Percentiles rank a stretch among this genome's conserved stretches.
These are phyloP conservation scores for Mallotus villosus DNA, from an alignment of 2,797 vertebrate genomes.

Conservation along the genomic window DNA sequence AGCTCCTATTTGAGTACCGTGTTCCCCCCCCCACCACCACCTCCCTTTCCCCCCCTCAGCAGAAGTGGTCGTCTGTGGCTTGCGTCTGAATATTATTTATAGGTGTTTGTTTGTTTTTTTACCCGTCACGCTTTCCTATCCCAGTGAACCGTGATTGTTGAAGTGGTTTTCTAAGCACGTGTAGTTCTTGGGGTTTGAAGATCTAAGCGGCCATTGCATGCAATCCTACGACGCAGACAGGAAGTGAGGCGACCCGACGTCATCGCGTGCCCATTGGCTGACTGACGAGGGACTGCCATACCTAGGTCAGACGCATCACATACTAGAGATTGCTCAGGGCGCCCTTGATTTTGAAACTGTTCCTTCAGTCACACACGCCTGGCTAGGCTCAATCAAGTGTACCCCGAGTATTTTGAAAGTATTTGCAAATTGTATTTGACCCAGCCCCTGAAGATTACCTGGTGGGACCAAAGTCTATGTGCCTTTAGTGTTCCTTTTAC, in stretches of 20 bases:
- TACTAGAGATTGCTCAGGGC: neutral
- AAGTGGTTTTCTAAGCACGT: slow-evolving; percentile 91
- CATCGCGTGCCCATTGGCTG: slow-evolving; percentile 83
- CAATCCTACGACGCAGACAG: slow-evolving; percentile 74
- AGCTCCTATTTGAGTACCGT: neutral
- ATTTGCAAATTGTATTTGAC: neutral
- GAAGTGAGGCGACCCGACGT: slow-evolving; percentile 81
- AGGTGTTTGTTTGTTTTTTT: slow-evolving; percentile 85
- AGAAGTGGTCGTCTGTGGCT: slow-evolving; percentile 81
- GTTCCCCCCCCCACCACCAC: neutral
- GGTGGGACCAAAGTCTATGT: slow-evolving; percentile 99
- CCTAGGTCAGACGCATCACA: neutral
- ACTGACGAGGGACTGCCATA: slow-evolving; percentile 14
- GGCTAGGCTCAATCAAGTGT: neutral
- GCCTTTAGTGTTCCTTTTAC: slow-evolving; percentile 96
- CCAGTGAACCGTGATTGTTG: slow-evolving; percentile 55
- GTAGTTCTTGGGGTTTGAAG: slow-evolving; percentile 73
- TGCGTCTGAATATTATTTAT: slow-evolving; percentile 83
- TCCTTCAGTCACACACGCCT: neutral
- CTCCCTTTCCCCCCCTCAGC: slow-evolving; percentile 24
- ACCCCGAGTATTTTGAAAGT: neutral
- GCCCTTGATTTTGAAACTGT: neutral
- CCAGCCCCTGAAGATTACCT: slow-evolving; percentile 80
- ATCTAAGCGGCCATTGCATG: slow-evolving; percentile 80
- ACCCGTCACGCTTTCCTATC: slow-evolving; percentile 75